phyloP scores from a whole-genome alignment of 2,113 vertebrate species.

The Sterrhoptilus dennistouni region DNA sequence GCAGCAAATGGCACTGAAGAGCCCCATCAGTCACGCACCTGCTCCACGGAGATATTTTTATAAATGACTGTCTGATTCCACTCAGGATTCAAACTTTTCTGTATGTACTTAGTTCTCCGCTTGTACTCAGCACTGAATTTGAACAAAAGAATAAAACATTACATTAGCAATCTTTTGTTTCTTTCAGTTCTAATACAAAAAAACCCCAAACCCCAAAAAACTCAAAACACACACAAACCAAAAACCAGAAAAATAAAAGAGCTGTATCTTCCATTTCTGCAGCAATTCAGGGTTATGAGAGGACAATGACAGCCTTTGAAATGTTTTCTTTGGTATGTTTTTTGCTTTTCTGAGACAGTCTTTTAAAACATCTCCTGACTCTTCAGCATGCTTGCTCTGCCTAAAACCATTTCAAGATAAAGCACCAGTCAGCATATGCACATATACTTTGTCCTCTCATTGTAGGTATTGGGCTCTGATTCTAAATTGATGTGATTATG shows the following conservation, averaged over 20 bases:
- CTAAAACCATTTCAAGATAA: not conserved
- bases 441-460: not conserved
- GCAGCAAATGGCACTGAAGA: not conserved
- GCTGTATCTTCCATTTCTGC: not conserved
- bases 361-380: conserved; percentile 4
- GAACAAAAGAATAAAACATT: conserved; percentile 58
- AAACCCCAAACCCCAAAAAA: not conserved
- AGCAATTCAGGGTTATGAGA: not conserved
- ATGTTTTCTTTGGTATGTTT: not conserved
- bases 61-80: conserved; percentile 99
- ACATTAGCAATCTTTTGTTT: not conserved
- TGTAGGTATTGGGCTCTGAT: not conserved
- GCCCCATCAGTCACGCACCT: conserved; percentile 77
- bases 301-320: not conserved
- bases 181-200: not conserved
- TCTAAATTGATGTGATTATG: not conserved
- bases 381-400: not conserved
- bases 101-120: conserved; percentile 90
- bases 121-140: conserved; percentile 92
- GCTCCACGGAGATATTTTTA: conserved; percentile 95
- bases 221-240: not conserved
- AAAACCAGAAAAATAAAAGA: not conserved
- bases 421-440: not conserved
- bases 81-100: conserved; percentile 96
- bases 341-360: not conserved